Evolutionary conservation across 2,113 vertebrate species (phyloP).

Genomic region (Onychorhynchus coronatus): DNA sequence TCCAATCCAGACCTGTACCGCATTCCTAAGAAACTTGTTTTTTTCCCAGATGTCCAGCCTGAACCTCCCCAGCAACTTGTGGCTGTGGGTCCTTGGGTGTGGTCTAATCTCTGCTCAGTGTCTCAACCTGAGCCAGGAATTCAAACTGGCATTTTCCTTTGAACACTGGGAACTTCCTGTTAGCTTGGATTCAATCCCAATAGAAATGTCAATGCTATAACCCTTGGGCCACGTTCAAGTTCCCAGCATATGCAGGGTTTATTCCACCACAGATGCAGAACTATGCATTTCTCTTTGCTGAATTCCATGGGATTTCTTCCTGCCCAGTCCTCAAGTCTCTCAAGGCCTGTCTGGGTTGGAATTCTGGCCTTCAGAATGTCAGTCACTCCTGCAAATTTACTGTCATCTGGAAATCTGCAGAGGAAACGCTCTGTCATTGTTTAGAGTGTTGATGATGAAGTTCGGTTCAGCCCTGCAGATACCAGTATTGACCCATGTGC

Average conservation of each 20-base stretch:
- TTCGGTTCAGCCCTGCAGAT: neutral
- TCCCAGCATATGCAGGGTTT: fast-evolving
- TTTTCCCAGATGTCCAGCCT: neutral
- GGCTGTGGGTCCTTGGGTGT: neutral
- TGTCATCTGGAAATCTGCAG: neutral
- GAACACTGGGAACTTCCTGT: neutral
- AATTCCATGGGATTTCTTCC: neutral
- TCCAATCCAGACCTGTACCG: neutral
- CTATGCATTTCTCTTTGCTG: neutral
- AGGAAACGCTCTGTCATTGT: neutral
- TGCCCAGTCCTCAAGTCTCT: neutral
- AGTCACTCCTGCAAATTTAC: neutral
- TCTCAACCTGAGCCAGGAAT: neutral
- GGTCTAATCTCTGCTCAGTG: neutral
- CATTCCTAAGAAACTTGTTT: neutral
- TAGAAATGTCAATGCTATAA: neutral
- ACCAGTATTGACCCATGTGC: neutral
- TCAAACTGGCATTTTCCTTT: neutral
- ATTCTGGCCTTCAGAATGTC: neutral
- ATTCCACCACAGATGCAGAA: neutral
- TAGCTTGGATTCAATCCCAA: neutral
- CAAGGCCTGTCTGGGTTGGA: neutral
- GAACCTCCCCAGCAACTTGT: neutral
- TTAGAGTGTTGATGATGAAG: neutral
- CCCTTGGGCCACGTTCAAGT: neutral